Percentiles rank a stretch among this genome's conserved stretches.
Conservation (phyloP, 2,113 vertebrate species). For the Mionectes macconnelli region DNA sequence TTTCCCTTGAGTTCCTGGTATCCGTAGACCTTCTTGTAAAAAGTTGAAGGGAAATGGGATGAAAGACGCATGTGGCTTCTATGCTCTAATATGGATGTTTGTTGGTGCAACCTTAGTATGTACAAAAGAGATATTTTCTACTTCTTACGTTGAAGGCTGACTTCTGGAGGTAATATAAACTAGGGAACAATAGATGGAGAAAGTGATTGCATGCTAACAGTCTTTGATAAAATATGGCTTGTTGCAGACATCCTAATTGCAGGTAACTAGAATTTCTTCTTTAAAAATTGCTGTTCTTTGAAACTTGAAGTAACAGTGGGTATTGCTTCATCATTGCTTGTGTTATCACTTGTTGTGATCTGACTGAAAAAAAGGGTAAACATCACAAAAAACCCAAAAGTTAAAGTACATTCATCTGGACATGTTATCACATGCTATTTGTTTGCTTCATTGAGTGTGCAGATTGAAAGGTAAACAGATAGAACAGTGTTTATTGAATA, state of each 20-base stretch:
- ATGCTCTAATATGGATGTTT: rapidly evolving
- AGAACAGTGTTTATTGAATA: neutral
- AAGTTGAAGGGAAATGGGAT: neutral
- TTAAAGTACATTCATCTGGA: neutral
- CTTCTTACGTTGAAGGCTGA: neutral
- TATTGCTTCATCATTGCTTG: neutral
- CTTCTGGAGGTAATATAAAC: neutral
- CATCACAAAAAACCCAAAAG: rapidly evolving
- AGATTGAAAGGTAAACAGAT: neutral
- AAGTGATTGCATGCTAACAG: neutral
- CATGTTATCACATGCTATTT: neutral
- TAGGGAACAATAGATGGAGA: neutral
- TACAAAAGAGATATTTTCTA: neutral
- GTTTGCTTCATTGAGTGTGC: neutral
- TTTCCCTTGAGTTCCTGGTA: neutral
- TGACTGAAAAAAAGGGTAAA: neutral
- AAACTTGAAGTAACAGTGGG: neutral
- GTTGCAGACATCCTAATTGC: neutral
- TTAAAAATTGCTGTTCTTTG: neutral
- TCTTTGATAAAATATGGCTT: neutral
- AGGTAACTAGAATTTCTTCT: neutral
- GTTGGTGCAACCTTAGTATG: neutral
- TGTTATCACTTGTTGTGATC: neutral
- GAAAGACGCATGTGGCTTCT: neutral
- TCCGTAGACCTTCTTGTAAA: neutral